Percentiles rank a stretch among this genome's conserved stretches.
These are phyloP conservation scores for Callorhinus ursinus DNA, from an alignment of 2,113 vertebrate genomes.

Conservation along the genomic window DNA sequence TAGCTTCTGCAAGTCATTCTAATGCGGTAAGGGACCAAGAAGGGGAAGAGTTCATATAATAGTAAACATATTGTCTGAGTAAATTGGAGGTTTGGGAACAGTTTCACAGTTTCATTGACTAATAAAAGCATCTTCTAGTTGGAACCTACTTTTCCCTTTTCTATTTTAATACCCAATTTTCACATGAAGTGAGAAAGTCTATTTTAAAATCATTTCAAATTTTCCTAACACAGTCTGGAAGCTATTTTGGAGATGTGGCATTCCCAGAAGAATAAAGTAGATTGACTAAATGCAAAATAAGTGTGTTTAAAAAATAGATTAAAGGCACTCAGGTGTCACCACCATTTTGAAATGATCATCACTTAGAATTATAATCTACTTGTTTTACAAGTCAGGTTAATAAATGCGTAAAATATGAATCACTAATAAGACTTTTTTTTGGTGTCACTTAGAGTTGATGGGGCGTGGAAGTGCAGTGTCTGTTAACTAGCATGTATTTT, in stretches of 20 bases:
- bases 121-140: slow-evolving; percentile 49
- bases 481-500: slow-evolving; percentile 14
- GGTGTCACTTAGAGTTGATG: neutral
- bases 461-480: neutral
- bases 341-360: slow-evolving; percentile 37
- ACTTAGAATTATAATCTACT: slow-evolving; percentile 36
- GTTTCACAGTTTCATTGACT: slow-evolving; percentile 65
- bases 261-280: slow-evolving; percentile 63
- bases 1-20: neutral
- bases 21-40: neutral
- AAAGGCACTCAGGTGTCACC: slow-evolving; percentile 19
- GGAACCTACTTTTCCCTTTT: slow-evolving; percentile 42
- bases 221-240: slow-evolving; percentile 68
- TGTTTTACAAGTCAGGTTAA: slow-evolving; percentile 39
- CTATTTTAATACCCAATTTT: slow-evolving; percentile 69
- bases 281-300: slow-evolving; percentile 47
- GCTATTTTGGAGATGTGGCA: slow-evolving; percentile 62
- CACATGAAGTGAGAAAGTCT: slow-evolving; percentile 69
- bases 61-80: slow-evolving; percentile 49
- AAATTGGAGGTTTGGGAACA: slow-evolving; percentile 16
- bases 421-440: neutral
- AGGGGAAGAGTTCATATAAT: neutral
- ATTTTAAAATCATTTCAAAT: slow-evolving; percentile 71
- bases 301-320: slow-evolving; percentile 37
- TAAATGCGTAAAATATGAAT: slow-evolving; percentile 38